Evolutionary conservation across 2,888 invertebrate genomes (phyloP).

Genomic region (Tuberolachnus salignus): DNA sequence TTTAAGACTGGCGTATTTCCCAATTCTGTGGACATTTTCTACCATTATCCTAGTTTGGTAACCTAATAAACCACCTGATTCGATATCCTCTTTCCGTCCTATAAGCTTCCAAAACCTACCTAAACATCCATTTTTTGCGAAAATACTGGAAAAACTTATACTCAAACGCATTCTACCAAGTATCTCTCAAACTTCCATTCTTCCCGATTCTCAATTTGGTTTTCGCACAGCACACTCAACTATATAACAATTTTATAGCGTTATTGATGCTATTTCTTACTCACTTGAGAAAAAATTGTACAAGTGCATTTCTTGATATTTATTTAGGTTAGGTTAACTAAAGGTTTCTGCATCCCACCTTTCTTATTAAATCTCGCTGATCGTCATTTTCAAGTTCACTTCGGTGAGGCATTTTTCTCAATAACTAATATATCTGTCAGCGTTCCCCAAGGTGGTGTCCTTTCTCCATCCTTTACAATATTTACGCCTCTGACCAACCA

Average conservation of each 20-base stretch:
- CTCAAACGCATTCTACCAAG: background rate
- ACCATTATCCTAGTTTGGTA: background rate
- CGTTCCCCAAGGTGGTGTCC: background rate
- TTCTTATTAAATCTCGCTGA: background rate
- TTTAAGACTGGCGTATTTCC: background rate
- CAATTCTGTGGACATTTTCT: background rate
- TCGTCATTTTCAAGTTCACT: background rate
- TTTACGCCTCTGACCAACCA: too few relatives aligned
- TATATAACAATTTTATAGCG: background rate
- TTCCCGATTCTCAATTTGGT: background rate
- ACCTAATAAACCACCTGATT: conserved; percentile 6
- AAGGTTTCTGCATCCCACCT: background rate
- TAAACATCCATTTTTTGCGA: background rate
- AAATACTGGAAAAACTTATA: background rate
- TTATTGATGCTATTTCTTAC: background rate
- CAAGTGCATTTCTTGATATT: background rate
- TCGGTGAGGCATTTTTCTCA: too few relatives aligned
- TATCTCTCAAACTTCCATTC: background rate
- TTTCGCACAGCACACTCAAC: too few relatives aligned
- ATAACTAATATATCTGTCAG: background rate
- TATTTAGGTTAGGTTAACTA: too few relatives aligned
- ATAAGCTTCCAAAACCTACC: too few relatives aligned
- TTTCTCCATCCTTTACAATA: background rate
- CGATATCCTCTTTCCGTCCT: background rate
- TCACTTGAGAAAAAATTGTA: background rate